Evolutionary conservation across 2,113 vertebrate genomes (phyloP), one percentile per base, ranked within the genome.

Genomic region (Microcebus murinus): DNA sequence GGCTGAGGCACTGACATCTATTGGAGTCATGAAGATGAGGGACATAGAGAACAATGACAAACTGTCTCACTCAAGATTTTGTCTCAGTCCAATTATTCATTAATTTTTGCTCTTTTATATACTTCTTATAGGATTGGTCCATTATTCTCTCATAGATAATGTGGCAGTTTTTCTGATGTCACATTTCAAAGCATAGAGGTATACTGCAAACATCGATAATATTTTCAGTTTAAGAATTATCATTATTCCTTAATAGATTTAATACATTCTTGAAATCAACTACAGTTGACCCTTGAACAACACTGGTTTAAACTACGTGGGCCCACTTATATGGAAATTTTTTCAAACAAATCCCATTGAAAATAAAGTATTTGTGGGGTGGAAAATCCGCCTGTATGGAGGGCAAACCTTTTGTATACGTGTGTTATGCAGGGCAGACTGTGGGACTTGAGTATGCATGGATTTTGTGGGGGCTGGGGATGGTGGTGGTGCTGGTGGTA

Each of bases 221-320:
- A 79, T 68, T 87, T 86, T 81, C 50, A 71, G 45, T 81, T 67
- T 91, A 73, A 87, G 90, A 93, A 68, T 57, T 23, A n/a, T 86
- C 29, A 63, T 86, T n/a, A 63, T 34, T 93, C 29, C 59, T n/a
- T 94, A 76, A 91, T 50, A 90, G 65, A 86, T 39, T 18, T 73
- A 77, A 89, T 83, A 20, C 23, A 73, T 74, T 31, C n/a, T 48
- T 76, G 39, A 88, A 83, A 73, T 61, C 45, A 87, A 63, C 34
- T 48, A 2, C 4, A 61, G 25, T 61, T 61, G 59, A 61, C 11
- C 59, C 59, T 61, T 25, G 59, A 23, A 61, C 59, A 27, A 27
- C 59, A 61, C 59, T 21, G 25, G 59, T 61, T 61, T 61, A 25
- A 61, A 61, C 55, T 57, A 20, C 1, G 20, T 61, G 25, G 59